Base-by-base conservation (phyloP, 1,140 invertebrate species). In the Subanguina moxae region DNA sequence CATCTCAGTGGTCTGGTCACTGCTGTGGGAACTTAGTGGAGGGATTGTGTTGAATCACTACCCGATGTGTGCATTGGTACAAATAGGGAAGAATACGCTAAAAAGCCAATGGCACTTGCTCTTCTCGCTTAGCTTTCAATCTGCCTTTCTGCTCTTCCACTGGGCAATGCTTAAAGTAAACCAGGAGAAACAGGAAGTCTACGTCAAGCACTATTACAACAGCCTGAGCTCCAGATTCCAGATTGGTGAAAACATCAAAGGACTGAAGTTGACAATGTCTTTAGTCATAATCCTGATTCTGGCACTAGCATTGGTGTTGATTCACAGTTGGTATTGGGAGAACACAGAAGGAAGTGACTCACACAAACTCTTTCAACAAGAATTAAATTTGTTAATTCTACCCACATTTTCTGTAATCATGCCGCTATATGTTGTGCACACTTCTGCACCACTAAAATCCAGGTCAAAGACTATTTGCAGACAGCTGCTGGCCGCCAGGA, bases 171-270 rank as follows among this genome's bases (percentile, higher is more conserved):
- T 67, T 15, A 67, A 48, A 30, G 11, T 67, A 62, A 67, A 67
- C 45, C 25, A 46, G 11, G 65, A 67, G 42, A 67, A 66, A 38
- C 65, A 67, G 32, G 38, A 62, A 1, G 32, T 67, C 27, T 67
- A 67, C 30, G 48, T 65, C 5, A 67, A 66, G 30, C 65, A 67
- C 42, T 66, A 45, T 27, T 67, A 67, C 65, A 67, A 67, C 65
- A 28, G 21, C n/a, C 28, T 67, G n/a, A 66, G 62, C n/a, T 32
- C 65, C n/a, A n/a, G 65, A 17, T 67, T 67, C 42, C 65, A 67
- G 65, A 67, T 67, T 21, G 65, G 65, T 28, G 65, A 67, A 27
- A 67, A 67, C 32, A 67, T 67, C 30, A 67, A 67, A 66, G 65
- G 62, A 21, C 38, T 56, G 3, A 63, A 59, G 9, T 62, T 67